Conservation (phyloP, 2,797 vertebrate species). For the Heterohyrax brucei region DNA sequence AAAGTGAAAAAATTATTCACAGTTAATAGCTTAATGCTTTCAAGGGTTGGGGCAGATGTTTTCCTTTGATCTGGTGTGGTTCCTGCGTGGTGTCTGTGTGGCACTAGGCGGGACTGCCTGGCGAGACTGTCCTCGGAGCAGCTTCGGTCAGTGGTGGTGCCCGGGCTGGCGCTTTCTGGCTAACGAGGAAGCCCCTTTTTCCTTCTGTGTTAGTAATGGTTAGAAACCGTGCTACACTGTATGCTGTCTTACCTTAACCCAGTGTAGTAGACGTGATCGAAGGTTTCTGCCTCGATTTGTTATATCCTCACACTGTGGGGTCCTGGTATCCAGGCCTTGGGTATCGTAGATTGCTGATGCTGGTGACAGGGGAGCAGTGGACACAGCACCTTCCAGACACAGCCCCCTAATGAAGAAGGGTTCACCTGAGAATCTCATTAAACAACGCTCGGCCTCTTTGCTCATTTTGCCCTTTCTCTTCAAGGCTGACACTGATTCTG, state of each 20-base stretch:
- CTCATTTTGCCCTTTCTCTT: constrained; percentile 66
- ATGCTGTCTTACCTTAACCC: background rate
- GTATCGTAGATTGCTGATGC: background rate
- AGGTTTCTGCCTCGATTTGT: background rate
- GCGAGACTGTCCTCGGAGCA: background rate
- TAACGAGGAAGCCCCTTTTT: constrained; percentile 46
- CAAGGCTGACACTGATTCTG: background rate
- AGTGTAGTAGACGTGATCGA: background rate
- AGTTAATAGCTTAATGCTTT: constrained; percentile 55
- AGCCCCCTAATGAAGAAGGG: background rate
- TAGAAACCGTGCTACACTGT: constrained; percentile 39
- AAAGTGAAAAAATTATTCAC: constrained; percentile 39
- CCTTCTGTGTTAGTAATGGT: constrained; percentile 50
- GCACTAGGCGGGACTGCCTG: background rate
- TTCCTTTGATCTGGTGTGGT: background rate
- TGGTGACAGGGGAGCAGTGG: background rate
- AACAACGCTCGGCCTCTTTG: constrained; percentile 71
- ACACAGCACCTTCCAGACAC: background rate
- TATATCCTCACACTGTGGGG: background rate
- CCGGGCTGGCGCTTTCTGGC: constrained; percentile 70
- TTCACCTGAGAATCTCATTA: background rate
- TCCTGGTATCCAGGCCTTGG: background rate
- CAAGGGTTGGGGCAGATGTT: background rate
- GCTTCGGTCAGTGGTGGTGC: constrained; percentile 52
- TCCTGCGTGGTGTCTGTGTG: background rate